phyloP scores from a whole-genome alignment of 2,113 vertebrate genomes.

The Callipepla californica region DNA sequence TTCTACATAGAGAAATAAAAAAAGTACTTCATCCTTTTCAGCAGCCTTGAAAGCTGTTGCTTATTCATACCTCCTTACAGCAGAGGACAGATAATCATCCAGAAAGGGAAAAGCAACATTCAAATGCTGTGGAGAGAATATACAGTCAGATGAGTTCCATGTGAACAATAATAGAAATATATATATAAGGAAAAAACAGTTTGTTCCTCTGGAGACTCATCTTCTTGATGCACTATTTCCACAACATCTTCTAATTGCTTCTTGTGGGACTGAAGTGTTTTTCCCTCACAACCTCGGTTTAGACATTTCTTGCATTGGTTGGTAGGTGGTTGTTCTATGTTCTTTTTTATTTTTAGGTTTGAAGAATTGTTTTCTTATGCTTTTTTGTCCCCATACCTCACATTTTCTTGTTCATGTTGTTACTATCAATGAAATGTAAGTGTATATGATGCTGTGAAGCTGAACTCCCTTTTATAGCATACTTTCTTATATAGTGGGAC shows the following conservation, averaged over 20 bases:
- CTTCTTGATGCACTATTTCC: slow-evolving; percentile 57
- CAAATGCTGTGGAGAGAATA: neutral
- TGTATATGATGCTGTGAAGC: neutral
- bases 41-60: slow-evolving; percentile 34
- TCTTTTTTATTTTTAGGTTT: neutral
- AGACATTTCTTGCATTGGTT: neutral
- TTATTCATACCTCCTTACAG: slow-evolving; percentile 32
- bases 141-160: slow-evolving; percentile 22
- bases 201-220: slow-evolving; percentile 56
- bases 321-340: neutral
- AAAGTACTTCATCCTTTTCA: slow-evolving; percentile 19
- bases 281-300: neutral
- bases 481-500: neutral
- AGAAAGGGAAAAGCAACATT: neutral
- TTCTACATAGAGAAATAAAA: slow-evolving; percentile 64
- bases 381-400: slow-evolving; percentile 6
- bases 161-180: slow-evolving; percentile 12
- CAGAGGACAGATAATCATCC: slow-evolving; percentile 32
- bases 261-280: slow-evolving; percentile 46
- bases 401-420: neutral
- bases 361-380: neutral
- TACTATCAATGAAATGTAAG: slow-evolving; percentile 35
- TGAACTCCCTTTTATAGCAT: slow-evolving; percentile 25
- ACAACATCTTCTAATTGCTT: slow-evolving; percentile 65
- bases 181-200: neutral